A percentile compares a stretch with the other conserved stretches of the same genome.
Conservation (phyloP, 1,140 invertebrate species). For the Bombus soroeensis region DNA sequence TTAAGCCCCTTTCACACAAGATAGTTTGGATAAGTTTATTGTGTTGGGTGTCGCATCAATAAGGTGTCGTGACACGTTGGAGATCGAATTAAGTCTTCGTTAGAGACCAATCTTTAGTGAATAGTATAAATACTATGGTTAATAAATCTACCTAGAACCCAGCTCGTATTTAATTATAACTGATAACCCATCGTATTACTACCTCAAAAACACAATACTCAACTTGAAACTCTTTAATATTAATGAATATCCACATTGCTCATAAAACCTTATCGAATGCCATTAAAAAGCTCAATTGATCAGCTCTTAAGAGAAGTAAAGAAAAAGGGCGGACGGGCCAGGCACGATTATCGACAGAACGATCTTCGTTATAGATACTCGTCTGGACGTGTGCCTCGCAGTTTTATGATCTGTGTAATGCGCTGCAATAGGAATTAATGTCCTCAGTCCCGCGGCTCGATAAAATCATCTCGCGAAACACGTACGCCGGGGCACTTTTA, state of each 20-base stretch:
- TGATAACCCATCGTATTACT: neutral
- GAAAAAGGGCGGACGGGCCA: constrained; percentile 21
- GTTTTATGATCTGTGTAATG: constrained; percentile 67
- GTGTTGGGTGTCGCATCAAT: neutral
- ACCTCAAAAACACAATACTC: neutral
- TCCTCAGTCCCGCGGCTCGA: constrained; percentile 44
- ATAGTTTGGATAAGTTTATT: neutral
- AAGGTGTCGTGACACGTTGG: neutral
- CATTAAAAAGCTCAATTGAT: neutral
- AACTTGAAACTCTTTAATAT: neutral
- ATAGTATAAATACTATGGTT: too few species aligned
- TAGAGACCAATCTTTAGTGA: too few species aligned
- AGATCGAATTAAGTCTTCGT: neutral
- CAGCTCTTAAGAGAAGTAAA: neutral
- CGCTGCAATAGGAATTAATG: constrained; percentile 67
- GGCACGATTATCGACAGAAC: constrained; percentile 55
- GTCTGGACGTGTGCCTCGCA: constrained; percentile 19
- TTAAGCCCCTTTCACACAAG: neutral
- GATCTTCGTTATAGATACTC: constrained; percentile 60
- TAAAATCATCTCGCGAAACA: constrained; percentile 58
- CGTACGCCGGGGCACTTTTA: constrained; percentile 46
- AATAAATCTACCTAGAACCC: too few species aligned
- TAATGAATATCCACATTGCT: neutral
- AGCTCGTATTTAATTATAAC: too few species aligned
- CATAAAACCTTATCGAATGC: neutral